Evolutionary conservation across 2,797 vertebrate genomes (phyloP).

Genomic region (Sciurus carolinensis): DNA sequence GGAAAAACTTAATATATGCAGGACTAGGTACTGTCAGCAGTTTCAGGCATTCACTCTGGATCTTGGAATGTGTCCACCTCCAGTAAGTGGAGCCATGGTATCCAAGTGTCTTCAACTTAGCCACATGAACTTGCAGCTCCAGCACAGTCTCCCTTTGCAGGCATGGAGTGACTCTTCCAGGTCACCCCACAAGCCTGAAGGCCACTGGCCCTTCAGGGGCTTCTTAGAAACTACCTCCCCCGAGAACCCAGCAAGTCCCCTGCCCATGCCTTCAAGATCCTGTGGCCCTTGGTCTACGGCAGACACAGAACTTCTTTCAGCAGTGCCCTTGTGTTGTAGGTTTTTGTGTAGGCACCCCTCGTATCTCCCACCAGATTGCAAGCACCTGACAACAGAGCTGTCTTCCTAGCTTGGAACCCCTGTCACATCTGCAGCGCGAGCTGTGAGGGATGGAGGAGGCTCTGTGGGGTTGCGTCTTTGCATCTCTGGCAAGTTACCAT

Average conservation of each 20-base stretch:
- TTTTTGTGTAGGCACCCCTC: not conserved
- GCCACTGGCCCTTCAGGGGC: not conserved
- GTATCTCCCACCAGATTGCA: not conserved
- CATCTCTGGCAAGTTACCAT: not conserved
- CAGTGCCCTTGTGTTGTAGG: rapidly evolving
- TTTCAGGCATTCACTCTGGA: not conserved
- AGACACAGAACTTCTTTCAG: not conserved
- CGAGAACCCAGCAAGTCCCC: not conserved
- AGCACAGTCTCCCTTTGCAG: not conserved
- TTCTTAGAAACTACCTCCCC: not conserved
- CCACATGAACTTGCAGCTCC: not conserved
- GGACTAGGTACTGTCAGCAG: not conserved
- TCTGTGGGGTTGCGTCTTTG: not conserved
- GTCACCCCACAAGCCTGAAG: not conserved
- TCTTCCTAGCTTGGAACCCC: not conserved
- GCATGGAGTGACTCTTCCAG: not conserved
- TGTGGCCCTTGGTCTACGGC: not conserved
- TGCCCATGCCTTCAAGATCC: not conserved
- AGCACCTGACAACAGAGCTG: not conserved
- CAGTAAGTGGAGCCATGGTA: not conserved
- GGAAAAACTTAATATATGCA: not conserved
- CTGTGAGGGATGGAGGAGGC: not conserved
- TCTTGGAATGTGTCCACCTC: no score
- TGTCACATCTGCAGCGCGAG: not conserved
- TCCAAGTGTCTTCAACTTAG: not conserved